phyloP scores from a whole-genome alignment of 2,888 invertebrate genomes.

The Scaptomyza caliginosa region DNA sequence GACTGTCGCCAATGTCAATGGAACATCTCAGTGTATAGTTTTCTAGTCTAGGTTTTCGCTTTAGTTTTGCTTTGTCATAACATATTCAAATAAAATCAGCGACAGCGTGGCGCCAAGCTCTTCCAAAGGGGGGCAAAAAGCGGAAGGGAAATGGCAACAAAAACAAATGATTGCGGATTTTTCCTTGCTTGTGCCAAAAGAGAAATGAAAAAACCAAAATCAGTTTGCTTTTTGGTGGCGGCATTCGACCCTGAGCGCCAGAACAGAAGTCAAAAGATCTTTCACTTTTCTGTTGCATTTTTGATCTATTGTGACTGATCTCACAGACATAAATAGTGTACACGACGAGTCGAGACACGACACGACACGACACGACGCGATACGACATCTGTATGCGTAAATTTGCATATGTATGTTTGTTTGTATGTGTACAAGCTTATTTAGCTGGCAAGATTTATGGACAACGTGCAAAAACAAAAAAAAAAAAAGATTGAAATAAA shows the following conservation, averaged over 20 bases:
- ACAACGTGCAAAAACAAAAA: slow-evolving; percentile 4
- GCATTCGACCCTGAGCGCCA: slow-evolving; percentile 64
- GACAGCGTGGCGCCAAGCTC: slow-evolving; percentile 43
- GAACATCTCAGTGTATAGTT: slow-evolving; percentile 50
- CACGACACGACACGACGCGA: neutral
- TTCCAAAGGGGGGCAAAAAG: neutral
- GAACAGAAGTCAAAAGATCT: slow-evolving; percentile 56
- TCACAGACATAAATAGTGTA: neutral
- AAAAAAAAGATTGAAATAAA: too few species aligned
- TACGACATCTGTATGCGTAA: slow-evolving; percentile 10
- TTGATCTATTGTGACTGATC: slow-evolving; percentile 72
- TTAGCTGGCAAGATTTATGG: slow-evolving; percentile 47
- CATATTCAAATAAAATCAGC: slow-evolving; percentile 55
- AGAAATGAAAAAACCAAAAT: slow-evolving; percentile 40
- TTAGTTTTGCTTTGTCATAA: slow-evolving; percentile 53
- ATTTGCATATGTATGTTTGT: slow-evolving; percentile 29
- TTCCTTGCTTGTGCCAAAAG: too few species aligned
- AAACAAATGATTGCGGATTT: too few species aligned
- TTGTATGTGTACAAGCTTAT: slow-evolving; percentile 5
- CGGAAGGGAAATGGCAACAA: neutral
- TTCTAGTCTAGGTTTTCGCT: slow-evolving; percentile 15
- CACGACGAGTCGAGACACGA: slow-evolving; percentile 15
- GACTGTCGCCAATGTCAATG: slow-evolving; percentile 56
- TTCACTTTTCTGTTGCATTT: slow-evolving; percentile 55
- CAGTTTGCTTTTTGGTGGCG: slow-evolving; percentile 44